Percentiles rank a stretch among this genome's conserved stretches.
phyloP scores from a whole-genome alignment of 2,113 vertebrate species.

The Drymodes brunneopygia region DNA sequence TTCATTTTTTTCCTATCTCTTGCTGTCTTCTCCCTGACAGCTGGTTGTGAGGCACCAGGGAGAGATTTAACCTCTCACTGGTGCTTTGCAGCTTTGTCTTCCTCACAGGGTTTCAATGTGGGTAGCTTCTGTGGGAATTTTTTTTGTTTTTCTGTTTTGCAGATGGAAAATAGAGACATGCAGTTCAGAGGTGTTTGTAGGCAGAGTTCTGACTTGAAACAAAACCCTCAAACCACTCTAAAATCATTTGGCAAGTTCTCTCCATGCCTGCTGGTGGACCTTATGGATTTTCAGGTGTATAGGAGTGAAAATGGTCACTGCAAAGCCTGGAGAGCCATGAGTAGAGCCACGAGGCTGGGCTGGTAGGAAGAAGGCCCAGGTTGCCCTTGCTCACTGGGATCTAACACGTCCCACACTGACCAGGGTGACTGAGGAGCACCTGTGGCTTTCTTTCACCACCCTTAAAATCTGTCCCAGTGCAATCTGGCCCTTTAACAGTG shows the following conservation, averaged over 20 bases:
- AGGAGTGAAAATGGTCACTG: background rate
- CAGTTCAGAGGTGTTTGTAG: background rate
- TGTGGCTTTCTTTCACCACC: background rate
- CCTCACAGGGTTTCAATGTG: background rate
- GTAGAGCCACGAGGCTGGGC: background rate
- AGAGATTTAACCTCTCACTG: background rate
- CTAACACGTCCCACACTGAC: background rate
- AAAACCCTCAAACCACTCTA: accelerated
- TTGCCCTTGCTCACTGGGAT: accelerated
- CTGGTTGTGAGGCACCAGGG: background rate
- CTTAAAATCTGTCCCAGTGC: background rate
- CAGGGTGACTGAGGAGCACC: background rate
- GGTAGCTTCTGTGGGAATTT: background rate
- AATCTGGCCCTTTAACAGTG: background rate
- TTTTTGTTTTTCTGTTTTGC: background rate
- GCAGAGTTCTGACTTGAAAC: background rate
- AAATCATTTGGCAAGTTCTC: background rate
- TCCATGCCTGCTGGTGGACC: background rate
- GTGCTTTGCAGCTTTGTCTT: background rate
- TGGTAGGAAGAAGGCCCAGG: background rate
- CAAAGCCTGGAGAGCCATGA: background rate
- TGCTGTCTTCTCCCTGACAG: background rate
- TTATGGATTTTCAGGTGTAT: background rate
- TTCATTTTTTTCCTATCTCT: background rate
- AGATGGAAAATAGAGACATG: background rate